phyloP scores from a whole-genome alignment of 2,888 invertebrate genomes.

The Acrocera orbiculus region DNA sequence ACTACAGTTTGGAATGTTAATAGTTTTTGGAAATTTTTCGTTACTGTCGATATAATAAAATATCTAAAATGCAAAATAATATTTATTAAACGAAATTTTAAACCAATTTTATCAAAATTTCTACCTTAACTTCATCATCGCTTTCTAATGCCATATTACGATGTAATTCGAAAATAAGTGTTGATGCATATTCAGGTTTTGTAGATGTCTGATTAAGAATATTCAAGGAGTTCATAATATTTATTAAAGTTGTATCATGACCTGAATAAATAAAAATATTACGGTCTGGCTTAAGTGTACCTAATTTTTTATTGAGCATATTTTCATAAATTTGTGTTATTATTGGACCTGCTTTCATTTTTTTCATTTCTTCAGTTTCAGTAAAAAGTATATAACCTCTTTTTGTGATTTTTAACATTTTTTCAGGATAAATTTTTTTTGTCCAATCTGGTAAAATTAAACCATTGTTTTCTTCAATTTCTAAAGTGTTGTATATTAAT shows the following conservation, averaged over 20 bases:
- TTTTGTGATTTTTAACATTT: slow-evolving; percentile 47
- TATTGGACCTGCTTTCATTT: slow-evolving; percentile 55
- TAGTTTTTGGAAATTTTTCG: slow-evolving; percentile 36
- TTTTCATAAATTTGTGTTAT: slow-evolving; percentile 46
- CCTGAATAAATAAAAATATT: slow-evolving; percentile 54
- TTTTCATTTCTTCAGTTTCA: slow-evolving; percentile 49
- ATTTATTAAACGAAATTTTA: slow-evolving; percentile 1
- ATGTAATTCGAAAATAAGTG: slow-evolving; percentile 56
- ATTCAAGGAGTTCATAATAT: slow-evolving; percentile 54
- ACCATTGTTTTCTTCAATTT: slow-evolving; percentile 45
- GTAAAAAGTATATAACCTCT: slow-evolving; percentile 52
- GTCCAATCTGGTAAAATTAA: slow-evolving; percentile 61
- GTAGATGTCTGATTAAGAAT: slow-evolving; percentile 38
- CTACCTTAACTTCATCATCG: slow-evolving; percentile 42
- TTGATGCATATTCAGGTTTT: slow-evolving; percentile 61
- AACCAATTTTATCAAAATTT: too few relatives aligned
- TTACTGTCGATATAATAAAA: slow-evolving; percentile 47
- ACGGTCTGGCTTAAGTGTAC: slow-evolving; percentile 33
- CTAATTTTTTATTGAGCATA: slow-evolving; percentile 37
- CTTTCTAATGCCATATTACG: slow-evolving; percentile 29
- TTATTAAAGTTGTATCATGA: slow-evolving; percentile 68
- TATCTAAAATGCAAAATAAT: slow-evolving; percentile 34
- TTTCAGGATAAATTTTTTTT: slow-evolving; percentile 45
- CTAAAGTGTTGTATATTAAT: slow-evolving; percentile 50
- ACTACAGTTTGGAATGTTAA: slow-evolving; percentile 44